Evolutionary conservation across 2,888 invertebrate species (phyloP).

Genomic region (Helobdella robusta): DNA sequence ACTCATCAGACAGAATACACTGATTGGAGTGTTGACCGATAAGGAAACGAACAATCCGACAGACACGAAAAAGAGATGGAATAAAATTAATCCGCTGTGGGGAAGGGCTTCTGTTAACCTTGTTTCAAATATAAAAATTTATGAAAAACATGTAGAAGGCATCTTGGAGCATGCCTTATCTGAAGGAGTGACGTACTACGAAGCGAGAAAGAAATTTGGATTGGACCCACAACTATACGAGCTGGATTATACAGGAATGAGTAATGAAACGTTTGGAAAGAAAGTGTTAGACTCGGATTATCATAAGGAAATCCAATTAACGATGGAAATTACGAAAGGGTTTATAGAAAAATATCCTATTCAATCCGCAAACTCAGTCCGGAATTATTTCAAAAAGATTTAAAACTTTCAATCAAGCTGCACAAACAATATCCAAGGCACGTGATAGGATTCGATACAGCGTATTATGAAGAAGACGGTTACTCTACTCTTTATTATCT

Average conservation of each 20-base stretch:
- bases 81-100: constrained; percentile 32
- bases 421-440: constrained; percentile 32
- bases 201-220: constrained; percentile 30
- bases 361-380: background rate
- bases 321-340: background rate
- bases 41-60: constrained; percentile 31
- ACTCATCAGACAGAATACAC: constrained; percentile 26
- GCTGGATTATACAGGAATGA: background rate
- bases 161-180: constrained; percentile 21
- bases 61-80: constrained; percentile 31
- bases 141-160: constrained; percentile 25
- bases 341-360: constrained; percentile 23
- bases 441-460: constrained; percentile 34
- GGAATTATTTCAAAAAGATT: constrained; percentile 16
- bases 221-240: background rate
- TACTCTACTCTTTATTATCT: constrained; percentile 32
- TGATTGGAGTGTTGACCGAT: constrained; percentile 28
- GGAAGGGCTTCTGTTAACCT: constrained; percentile 28
- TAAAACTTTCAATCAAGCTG: constrained; percentile 27
- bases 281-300: constrained; percentile 6
- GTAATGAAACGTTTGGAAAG: constrained; percentile 6
- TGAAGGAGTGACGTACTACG: constrained; percentile 34
- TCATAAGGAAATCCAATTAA: constrained; percentile 4
- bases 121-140: constrained; percentile 31
- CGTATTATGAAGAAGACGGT: constrained; percentile 34